Evolutionary conservation across 2,888 invertebrate species (phyloP), one percentile per base, ranked within the genome.

Genomic region (Folsomia manolachei): DNA sequence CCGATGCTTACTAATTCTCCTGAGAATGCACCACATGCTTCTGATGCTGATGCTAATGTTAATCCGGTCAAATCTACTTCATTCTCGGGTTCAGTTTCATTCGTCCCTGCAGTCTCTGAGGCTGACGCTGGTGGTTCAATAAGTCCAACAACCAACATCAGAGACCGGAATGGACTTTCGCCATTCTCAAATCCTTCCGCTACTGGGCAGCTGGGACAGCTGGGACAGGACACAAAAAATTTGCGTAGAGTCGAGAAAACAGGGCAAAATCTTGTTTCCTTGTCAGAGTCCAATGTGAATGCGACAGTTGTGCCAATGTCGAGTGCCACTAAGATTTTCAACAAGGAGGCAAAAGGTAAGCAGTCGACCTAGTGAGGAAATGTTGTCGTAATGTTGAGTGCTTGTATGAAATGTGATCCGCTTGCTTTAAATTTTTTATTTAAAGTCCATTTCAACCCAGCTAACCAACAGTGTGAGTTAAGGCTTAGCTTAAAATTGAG

Each of bases 11-110:
- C 74, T 74, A 77, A 77, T 75, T 72, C 75, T 62, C 75, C 66
- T 75, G 77, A 73, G 77, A 77, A 77, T 69, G 70, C 72, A 51
- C 69, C 77, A 77, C 69, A 70, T 77, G 77, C 71, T 68, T 53
- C 63, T 39, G 63, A 60, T 52, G 52, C 51, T 52, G 11, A 56
- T 52, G 52, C 51, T 52, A 26, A 56, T 56, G 56, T 56, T 56
- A 56, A 56, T 70, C 53, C 26, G 14, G 21, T 63, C 19, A 25
- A 27, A 64, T 64, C 64, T 27, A 64, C 39, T 26, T 24, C 27
- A n/a, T 24, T 27, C n/a, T 27, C 64, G 21, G 25, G n/a, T n/a
- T n/a, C 27, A 27, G 27, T 56, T 62, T n/a, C 21, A 23, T 27
- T 39, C 56, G 19, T 56, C 56, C 56, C 7, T 7, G 56, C 56